Percentiles rank a stretch among this genome's conserved stretches.
phyloP scores from a whole-genome alignment of 2,888 invertebrate genomes.

The Eretmocerus hayati region DNA sequence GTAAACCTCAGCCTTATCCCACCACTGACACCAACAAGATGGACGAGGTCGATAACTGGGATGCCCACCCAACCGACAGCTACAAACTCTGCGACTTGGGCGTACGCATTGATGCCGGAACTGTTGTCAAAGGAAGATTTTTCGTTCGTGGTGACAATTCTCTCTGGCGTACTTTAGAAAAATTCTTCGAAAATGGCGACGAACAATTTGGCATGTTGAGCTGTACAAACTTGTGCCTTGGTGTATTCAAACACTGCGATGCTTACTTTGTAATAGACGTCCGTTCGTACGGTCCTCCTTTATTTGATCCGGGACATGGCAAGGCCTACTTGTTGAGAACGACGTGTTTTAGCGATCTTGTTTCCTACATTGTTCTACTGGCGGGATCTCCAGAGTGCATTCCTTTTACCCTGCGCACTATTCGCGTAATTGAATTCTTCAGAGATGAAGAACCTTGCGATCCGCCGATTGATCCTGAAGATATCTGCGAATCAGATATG shows the following conservation, averaged over 20 bases:
- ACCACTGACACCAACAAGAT: too few relatives aligned
- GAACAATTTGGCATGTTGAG: constrained; percentile 33
- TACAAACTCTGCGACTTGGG: constrained; percentile 35
- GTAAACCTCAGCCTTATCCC: too few relatives aligned
- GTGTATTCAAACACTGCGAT: constrained; percentile 36
- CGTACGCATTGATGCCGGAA: constrained; percentile 30
- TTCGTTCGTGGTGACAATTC: constrained; percentile 23
- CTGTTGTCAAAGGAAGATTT: constrained; percentile 29
- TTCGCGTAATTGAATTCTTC: constrained; percentile 31
- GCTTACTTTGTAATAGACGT: constrained; percentile 38
- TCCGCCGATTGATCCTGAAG: not conserved
- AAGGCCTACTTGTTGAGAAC: constrained; percentile 32
- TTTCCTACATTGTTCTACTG: constrained; percentile 29
- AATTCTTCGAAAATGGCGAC: constrained; percentile 26
- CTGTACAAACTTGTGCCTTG: constrained; percentile 34
- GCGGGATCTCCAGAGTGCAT: constrained; percentile 36
- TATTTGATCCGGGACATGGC: constrained; percentile 34
- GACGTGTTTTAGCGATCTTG: constrained; percentile 32
- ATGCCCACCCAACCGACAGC: constrained; percentile 25
- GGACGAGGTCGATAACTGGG: constrained; percentile 19
- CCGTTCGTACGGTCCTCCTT: constrained; percentile 34
- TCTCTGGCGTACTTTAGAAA: constrained; percentile 32
- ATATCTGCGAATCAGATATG: not conserved
- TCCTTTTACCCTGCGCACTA: constrained; percentile 31
- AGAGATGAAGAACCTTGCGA: not conserved